Percentiles rank a stretch among this genome's conserved stretches.
Evolutionary conservation across 2,113 vertebrate genomes (phyloP).

Genomic region (Nycticebus coucang): DNA sequence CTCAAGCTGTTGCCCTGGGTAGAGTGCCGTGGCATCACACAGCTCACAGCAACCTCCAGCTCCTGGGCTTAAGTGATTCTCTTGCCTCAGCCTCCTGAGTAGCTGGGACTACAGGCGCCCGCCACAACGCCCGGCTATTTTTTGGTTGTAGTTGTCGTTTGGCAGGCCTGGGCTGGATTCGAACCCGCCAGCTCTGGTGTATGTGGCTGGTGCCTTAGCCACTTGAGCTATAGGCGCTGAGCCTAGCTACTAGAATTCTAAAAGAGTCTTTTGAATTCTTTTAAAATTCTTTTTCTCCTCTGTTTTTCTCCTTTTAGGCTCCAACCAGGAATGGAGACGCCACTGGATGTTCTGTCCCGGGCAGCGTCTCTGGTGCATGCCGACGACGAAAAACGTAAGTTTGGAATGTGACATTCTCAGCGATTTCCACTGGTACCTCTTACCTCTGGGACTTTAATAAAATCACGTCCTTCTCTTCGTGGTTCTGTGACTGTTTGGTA

Average conservation of each 20-base stretch:
- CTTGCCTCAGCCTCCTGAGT: too few relatives aligned
- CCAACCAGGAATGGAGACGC: constrained; percentile 95
- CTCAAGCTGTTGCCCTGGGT: too few relatives aligned
- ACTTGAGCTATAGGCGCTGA: too few relatives aligned
- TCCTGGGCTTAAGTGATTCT: too few relatives aligned
- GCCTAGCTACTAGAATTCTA: neutral
- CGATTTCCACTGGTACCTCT: neutral
- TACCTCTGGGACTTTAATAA: neutral
- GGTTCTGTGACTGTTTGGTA: neutral
- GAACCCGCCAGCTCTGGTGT: too few relatives aligned
- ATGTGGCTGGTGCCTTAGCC: too few relatives aligned
- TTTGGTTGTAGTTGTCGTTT: too few relatives aligned
- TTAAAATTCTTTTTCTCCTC: neutral
- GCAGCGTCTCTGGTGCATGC: constrained; percentile 97
- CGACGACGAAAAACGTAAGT: constrained; percentile 98
- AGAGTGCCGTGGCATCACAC: too few relatives aligned
- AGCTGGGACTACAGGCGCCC: too few relatives aligned
- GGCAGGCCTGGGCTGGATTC: too few relatives aligned
- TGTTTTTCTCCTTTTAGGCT: constrained; percentile 79
- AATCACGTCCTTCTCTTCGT: neutral
- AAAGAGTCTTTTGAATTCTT: neutral
- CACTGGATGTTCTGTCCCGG: constrained; percentile 98
- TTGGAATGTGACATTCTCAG: neutral
- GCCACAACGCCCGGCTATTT: too few relatives aligned
- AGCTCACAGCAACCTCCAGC: too few relatives aligned